phyloP scores from a whole-genome alignment of 2,113 vertebrate genomes.

The Abramis brama region DNA sequence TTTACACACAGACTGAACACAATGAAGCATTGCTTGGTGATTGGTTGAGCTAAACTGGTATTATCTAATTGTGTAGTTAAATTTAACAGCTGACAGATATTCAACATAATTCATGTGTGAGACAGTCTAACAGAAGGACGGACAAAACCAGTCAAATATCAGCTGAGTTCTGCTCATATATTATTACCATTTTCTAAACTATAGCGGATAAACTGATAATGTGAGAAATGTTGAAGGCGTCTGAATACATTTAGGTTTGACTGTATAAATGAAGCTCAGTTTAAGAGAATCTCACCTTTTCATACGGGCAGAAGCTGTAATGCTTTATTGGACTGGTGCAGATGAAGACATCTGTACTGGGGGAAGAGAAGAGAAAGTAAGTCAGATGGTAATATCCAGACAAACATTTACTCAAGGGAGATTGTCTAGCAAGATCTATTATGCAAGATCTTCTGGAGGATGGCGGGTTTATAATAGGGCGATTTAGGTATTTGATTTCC shows the following conservation, averaged over 20 bases:
- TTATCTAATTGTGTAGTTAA: too few species aligned
- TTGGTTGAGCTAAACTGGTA: too few species aligned
- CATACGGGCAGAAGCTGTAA: slow-evolving; percentile 87
- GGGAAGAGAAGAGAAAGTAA: slow-evolving; percentile 26
- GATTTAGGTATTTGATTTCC: neutral
- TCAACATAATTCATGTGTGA: too few species aligned
- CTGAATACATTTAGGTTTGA: neutral
- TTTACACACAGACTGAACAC: too few species aligned
- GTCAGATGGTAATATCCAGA: neutral
- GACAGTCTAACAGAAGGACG: too few species aligned
- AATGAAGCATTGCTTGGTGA: too few species aligned
- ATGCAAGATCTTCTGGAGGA: slow-evolving; percentile 3
- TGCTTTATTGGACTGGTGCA: slow-evolving; percentile 94
- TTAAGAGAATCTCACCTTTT: slow-evolving; percentile 84
- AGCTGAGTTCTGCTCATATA: too few species aligned
- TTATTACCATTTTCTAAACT: too few species aligned
- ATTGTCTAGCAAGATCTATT: neutral
- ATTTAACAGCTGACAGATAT: too few species aligned
- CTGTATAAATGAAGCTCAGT: neutral
- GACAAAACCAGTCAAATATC: too few species aligned
- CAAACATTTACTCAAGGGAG: neutral
- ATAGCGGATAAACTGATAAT: too few species aligned
- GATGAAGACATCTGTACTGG: slow-evolving; percentile 94
- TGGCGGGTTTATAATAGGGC: neutral
- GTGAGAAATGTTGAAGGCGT: too few species aligned